Evolutionary conservation across 2,113 vertebrate genomes (phyloP).

Genomic region (Pandion haliaetus): DNA sequence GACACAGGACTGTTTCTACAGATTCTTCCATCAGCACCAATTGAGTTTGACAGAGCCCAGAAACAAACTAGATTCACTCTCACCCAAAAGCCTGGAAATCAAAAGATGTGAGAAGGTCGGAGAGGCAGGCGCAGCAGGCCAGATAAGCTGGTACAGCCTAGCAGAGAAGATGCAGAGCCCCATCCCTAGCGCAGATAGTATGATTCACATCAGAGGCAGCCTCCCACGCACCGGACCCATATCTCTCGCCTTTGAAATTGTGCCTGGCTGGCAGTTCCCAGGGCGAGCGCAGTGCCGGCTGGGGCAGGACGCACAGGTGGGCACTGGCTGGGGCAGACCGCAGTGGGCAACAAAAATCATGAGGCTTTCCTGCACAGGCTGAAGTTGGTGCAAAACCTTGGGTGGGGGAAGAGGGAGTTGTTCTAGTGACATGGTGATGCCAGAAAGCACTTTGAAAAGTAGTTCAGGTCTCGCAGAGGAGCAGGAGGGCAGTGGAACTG

Average conservation of each 20-base stretch:
- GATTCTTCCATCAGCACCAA: not conserved
- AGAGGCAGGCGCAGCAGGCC: not conserved
- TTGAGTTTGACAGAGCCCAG: not conserved
- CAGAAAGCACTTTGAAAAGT: not conserved
- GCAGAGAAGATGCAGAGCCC: not conserved
- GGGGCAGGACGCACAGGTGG: not conserved
- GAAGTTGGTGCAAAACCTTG: not conserved
- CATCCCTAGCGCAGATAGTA: not conserved
- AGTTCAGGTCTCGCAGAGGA: not conserved
- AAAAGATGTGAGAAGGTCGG: not conserved
- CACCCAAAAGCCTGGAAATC: not conserved
- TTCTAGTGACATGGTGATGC: fast-evolving
- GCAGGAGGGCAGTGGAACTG: not conserved
- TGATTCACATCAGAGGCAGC: constrained; percentile 30
- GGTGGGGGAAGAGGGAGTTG: not conserved
- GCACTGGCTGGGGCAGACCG: not conserved
- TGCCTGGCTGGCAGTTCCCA: constrained; percentile 16
- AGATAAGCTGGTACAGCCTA: not conserved
- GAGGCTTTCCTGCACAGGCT: not conserved
- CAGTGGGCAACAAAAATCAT: not conserved
- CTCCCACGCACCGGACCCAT: not conserved
- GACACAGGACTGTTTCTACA: not conserved
- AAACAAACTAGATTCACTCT: not conserved
- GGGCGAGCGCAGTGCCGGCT: not conserved
- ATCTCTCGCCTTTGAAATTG: not conserved